Evolutionary conservation across 2,113 vertebrate genomes (phyloP), one percentile per base, ranked within the genome.

Genomic region (Petrocephalus microphthalmus): DNA sequence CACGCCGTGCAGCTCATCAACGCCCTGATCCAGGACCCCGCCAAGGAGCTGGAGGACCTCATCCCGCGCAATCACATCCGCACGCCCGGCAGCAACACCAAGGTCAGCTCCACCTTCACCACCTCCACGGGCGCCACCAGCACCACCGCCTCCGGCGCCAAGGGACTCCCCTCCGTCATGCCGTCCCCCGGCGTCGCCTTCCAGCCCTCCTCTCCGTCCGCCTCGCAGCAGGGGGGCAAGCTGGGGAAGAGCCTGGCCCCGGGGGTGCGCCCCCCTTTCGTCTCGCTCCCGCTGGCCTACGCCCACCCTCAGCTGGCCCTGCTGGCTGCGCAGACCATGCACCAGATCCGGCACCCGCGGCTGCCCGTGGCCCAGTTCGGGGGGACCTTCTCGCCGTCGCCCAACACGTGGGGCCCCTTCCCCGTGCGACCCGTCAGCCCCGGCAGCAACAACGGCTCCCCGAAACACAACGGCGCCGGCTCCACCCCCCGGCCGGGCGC

Each of bases 351-450:
- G 89, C 98, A 99, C 93, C 97, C 98, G 92, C 97, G 98, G 89
- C 96, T 99, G 91, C 98, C 98, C 85, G 98, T 99, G 97, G 98
- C 98, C 25, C 98, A 99, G 37, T 99, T 99, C 89, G 98, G 98
- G 90, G 98, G 98, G 91, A 98, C 98, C 60, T 99, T 99, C 94
- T 96, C 98, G 78, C 96, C 97, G 11, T 97, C 98, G 15, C 96
- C 98, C 25, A 98, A 97, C 91, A 99, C 98, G 64, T 99, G 98
- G 98, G 98, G 98, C 89, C 98, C 98, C 88, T 99, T 99, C 92
- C 98, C 98, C 2, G 98, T 99, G 92, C 97, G 98, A 92, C 98
- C 98, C 84, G 97, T 99, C 91, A 99, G 97, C 92, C 97, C 98
- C 0, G 96, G 98, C 92, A 99, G 97, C 89, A 96, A 97, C 82